Conservation (phyloP, 2,797 vertebrate genomes). For the Sebastes iracundus region DNA sequence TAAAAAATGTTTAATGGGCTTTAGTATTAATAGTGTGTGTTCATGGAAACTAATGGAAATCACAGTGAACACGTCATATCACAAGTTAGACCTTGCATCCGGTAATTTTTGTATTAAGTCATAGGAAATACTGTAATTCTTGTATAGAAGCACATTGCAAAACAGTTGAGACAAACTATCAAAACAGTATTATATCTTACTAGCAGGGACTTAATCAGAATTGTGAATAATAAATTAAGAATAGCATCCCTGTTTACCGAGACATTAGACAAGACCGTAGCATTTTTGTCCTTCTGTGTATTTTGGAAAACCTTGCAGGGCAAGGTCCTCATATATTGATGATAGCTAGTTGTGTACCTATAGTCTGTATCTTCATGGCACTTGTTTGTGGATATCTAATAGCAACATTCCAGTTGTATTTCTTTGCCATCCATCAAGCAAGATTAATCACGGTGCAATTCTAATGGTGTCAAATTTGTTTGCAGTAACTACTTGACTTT, state of each 20-base stretch:
- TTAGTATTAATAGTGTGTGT: constrained; percentile 11
- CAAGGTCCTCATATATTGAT: constrained; percentile 73
- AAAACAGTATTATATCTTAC: constrained; percentile 77
- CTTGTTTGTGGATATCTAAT: constrained; percentile 63
- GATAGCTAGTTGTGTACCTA: constrained; percentile 46
- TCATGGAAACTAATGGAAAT: constrained; percentile 25
- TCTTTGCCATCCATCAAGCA: constrained; percentile 33
- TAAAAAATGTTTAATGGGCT: neutral
- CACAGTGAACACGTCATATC: constrained; percentile 13
- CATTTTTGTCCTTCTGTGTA: constrained; percentile 52
- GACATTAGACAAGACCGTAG: constrained; percentile 30
- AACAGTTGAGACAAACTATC: constrained; percentile 33
- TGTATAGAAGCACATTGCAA: constrained; percentile 24
- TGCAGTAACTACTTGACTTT: constrained; percentile 35
- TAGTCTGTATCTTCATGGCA: constrained; percentile 54
- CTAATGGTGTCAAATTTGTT: constrained; percentile 39
- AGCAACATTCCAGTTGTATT: constrained; percentile 68
- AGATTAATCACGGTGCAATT: constrained; percentile 20
- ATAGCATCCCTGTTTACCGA: constrained; percentile 28
- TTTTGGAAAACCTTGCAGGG: constrained; percentile 81
- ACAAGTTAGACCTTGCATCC: constrained; percentile 29
- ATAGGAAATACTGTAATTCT: constrained; percentile 29
- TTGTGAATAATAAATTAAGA: constrained; percentile 30
- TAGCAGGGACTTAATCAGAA: constrained; percentile 47
- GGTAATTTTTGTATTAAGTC: constrained; percentile 25